Percentiles rank a stretch among this genome's conserved stretches.
phyloP scores from a whole-genome alignment of 2,888 invertebrate genomes.

The Polyommatus iphigenia region DNA sequence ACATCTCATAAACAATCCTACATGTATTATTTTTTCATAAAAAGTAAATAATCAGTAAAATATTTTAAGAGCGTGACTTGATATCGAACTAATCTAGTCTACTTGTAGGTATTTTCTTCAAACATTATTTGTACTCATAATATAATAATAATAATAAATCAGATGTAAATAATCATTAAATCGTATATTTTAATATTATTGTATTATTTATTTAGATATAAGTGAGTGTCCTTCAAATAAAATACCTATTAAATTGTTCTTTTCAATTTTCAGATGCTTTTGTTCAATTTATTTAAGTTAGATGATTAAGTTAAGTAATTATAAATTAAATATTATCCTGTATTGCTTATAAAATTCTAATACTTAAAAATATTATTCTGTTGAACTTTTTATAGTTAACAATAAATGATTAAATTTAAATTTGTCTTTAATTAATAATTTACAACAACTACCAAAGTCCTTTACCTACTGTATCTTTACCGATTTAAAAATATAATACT shows the following conservation, averaged over 20 bases:
- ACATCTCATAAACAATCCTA: neutral
- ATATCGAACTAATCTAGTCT: slow-evolving; percentile 78
- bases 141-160: neutral
- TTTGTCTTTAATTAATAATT: neutral
- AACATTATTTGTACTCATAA: neutral
- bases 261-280: neutral
- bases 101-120: slow-evolving; percentile 7
- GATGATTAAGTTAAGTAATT: neutral
- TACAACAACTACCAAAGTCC: neutral
- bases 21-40: neutral
- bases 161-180: slow-evolving; percentile 6
- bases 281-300: neutral
- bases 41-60: neutral
- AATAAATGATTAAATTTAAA: neutral
- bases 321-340: neutral
- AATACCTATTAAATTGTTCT: neutral
- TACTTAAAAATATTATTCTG: slow-evolving; percentile 19
- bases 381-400: slow-evolving; percentile 3
- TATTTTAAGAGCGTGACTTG: slow-evolving; percentile 53
- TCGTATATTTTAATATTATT: neutral
- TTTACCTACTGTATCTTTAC: no score
- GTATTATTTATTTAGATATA: slow-evolving; percentile 7
- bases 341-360: neutral
- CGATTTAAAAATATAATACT: neutral
- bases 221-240: neutral